Conservation (phyloP, 1,140 invertebrate species). For the Lordiphosa stackelbergi region DNA sequence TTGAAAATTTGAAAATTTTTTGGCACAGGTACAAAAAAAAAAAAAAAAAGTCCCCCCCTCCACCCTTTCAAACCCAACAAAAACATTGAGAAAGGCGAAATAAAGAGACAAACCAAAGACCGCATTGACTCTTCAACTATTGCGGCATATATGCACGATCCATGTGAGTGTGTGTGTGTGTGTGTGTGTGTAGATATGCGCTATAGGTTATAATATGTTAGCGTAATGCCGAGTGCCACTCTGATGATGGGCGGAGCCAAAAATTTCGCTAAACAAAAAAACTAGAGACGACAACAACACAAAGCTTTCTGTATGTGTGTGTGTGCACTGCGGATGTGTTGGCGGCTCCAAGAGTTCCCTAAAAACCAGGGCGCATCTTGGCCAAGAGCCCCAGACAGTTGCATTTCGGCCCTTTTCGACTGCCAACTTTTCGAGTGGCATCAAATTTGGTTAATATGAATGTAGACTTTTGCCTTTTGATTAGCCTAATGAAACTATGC, state of each 20-base stretch:
- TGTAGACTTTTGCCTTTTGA: slow-evolving; percentile 52
- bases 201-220: slow-evolving; percentile 73
- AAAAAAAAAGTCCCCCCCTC: slow-evolving; percentile 26
- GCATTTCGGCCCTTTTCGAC: slow-evolving; percentile 20
- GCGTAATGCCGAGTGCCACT: slow-evolving; percentile 70
- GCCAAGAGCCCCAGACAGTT: slow-evolving; percentile 21
- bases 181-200: slow-evolving; percentile 34
- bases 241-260: slow-evolving; percentile 74
- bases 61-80: slow-evolving; percentile 5
- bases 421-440: slow-evolving; percentile 35
- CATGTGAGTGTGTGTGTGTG: slow-evolving; percentile 8
- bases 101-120: slow-evolving; percentile 74
- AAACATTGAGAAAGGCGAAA: slow-evolving; percentile 48
- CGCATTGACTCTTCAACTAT: slow-evolving; percentile 74
- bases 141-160: slow-evolving; percentile 33
- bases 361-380: slow-evolving; percentile 60
- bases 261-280: slow-evolving; percentile 71
- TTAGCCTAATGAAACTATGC: slow-evolving; percentile 74
- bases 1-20: slow-evolving; percentile 75
- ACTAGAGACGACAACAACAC: slow-evolving; percentile 31
- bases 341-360: slow-evolving; percentile 40
- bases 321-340: slow-evolving; percentile 48
- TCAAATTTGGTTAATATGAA: slow-evolving; percentile 70
- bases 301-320: slow-evolving; percentile 27
- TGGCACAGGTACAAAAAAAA: slow-evolving; percentile 71